Conservation (phyloP, 2,888 invertebrate species). For the Petrolisthes manimaculis region DNA sequence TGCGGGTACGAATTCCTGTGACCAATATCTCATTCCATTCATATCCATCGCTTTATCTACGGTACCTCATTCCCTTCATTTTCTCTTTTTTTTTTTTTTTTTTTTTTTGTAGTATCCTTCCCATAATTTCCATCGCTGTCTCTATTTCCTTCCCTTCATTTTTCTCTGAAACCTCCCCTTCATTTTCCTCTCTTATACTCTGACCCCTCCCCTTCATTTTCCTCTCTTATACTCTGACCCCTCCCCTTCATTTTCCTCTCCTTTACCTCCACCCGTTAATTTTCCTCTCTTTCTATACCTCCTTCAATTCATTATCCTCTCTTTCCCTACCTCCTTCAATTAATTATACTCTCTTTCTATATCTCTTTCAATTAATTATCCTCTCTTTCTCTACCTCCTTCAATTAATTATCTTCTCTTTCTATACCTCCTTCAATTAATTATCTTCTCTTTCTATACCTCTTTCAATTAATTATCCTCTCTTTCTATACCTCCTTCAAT, state of each 20-base stretch:
- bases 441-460: constrained; percentile 8
- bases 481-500: background rate
- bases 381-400: constrained; percentile 11
- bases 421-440: background rate
- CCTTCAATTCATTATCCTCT: background rate
- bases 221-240: background rate
- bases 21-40: background rate
- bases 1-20: background rate
- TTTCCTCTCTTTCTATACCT: background rate
- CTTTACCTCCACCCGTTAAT: background rate
- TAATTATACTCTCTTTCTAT: background rate
- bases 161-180: background rate
- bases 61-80: background rate
- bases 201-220: background rate
- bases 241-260: constrained; percentile 1
- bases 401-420: background rate
- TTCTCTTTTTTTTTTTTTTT: background rate
- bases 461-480: background rate
- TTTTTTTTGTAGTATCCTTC: background rate
- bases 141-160: background rate
- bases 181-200: background rate
- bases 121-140: background rate
- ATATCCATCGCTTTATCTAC: background rate
- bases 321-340: background rate
- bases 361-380: background rate